A percentile compares a stretch with the other conserved stretches of the same genome.
phyloP scores from a whole-genome alignment of 2,888 invertebrate genomes.

The Koerneria pararmatus region DNA sequence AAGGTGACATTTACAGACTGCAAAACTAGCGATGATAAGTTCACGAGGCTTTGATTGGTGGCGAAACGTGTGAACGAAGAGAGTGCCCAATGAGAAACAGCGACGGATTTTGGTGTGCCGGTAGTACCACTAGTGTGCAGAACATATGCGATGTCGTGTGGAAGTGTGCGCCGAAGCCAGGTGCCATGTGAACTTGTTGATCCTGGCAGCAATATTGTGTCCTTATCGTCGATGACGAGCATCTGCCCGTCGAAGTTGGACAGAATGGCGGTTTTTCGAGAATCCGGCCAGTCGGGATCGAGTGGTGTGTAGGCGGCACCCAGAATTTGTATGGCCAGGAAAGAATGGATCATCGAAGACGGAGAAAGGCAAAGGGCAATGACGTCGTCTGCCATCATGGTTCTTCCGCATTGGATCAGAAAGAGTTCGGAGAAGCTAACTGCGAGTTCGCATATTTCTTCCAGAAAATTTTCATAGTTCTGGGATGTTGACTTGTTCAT shows the following conservation, averaged over 20 bases:
- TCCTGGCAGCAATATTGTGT: conserved; percentile 1
- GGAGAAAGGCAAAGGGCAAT: conserved; percentile 26
- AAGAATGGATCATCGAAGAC: conserved; percentile 24
- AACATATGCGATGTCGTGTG: conserved; percentile 37
- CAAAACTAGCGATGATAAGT: too few species aligned
- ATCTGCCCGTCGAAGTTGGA: neutral
- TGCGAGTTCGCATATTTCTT: too few species aligned
- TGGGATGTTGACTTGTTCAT: neutral
- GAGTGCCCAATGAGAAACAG: conserved; percentile 37
- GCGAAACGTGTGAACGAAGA: conserved; percentile 36
- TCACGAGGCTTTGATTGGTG: conserved; percentile 34
- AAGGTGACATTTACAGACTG: conserved; percentile 50
- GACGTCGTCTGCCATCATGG: conserved; percentile 27
- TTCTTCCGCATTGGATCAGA: too few species aligned
- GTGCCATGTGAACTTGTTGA: conserved; percentile 1
- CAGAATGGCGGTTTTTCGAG: conserved; percentile 17
- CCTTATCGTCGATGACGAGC: neutral
- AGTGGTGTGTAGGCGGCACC: conserved; percentile 43
- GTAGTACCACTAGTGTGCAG: conserved; percentile 56
- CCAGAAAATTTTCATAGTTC: too few species aligned
- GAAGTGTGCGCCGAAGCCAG: neutral
- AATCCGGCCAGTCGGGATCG: conserved; percentile 36
- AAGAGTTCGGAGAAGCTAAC: too few species aligned
- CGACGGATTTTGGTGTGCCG: conserved; percentile 52
- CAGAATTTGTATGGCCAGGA: conserved; percentile 29